A percentile compares a stretch with the other conserved stretches of the same genome.
Conservation (phyloP, 2,797 vertebrate genomes). For the Catamblyrhynchus diadema region DNA sequence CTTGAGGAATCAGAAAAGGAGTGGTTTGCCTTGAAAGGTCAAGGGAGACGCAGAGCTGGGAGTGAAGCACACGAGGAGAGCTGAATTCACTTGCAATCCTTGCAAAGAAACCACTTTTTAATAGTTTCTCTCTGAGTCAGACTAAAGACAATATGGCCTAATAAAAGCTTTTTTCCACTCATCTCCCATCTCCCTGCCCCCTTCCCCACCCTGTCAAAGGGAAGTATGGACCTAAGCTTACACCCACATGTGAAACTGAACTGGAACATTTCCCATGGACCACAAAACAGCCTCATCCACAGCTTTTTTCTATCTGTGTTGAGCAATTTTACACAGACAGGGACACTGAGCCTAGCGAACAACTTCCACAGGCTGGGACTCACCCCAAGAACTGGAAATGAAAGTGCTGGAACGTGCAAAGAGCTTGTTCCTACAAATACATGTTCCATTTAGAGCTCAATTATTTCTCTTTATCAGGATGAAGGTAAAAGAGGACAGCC, state of each 20-base stretch:
- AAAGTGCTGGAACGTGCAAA: background rate
- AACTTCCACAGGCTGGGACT: background rate
- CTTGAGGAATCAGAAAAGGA: background rate
- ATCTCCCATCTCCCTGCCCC: background rate
- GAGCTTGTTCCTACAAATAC: background rate
- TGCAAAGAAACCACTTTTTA: background rate
- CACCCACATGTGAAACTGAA: background rate
- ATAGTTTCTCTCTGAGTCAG: slow-evolving; percentile 16
- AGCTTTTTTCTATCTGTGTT: background rate
- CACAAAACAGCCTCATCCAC: background rate
- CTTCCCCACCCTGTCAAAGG: background rate
- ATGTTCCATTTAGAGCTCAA: background rate
- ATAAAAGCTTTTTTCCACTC: background rate
- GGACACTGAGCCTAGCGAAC: background rate
- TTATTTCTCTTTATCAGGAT: background rate
- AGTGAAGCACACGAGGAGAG: background rate
- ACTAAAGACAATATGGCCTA: background rate
- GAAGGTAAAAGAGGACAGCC: background rate
- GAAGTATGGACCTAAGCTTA: background rate
- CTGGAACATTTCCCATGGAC: background rate
- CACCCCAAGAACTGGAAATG: background rate
- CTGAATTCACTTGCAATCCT: background rate
- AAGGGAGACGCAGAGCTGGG: background rate
- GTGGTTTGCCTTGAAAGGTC: slow-evolving; percentile 4
- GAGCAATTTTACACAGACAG: background rate